phyloP scores from a whole-genome alignment of 1,140 invertebrate species.

The Orussus abietinus region DNA sequence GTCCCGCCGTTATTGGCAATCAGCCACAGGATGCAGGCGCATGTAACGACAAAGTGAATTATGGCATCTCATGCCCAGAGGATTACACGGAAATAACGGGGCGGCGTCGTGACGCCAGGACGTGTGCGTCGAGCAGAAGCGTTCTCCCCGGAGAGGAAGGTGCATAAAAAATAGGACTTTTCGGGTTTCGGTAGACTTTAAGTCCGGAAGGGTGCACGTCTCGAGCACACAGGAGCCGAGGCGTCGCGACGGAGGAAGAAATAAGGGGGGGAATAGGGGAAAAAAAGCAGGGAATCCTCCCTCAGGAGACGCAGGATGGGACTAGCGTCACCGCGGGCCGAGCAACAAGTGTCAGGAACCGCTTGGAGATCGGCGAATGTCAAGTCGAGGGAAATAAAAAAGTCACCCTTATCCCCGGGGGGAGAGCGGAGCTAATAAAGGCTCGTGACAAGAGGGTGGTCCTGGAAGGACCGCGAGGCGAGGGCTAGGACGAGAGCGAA shows the following conservation, averaged over 20 bases:
- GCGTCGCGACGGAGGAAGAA: too few species aligned
- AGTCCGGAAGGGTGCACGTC: too few species aligned
- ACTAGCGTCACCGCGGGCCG: conserved; percentile 6
- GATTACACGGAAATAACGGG: conserved; percentile 29
- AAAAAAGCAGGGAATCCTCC: conserved; percentile 1
- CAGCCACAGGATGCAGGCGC: conserved; percentile 22
- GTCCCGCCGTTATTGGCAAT: conserved; percentile 28
- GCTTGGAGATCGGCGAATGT: conserved; percentile 35
- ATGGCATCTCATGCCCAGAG: conserved; percentile 15
- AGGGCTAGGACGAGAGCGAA: conserved; percentile 17
- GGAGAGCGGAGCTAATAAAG: conserved; percentile 36
- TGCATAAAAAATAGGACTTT: neutral
- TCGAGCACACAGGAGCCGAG: too few species aligned
- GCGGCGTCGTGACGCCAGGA: conserved; percentile 13
- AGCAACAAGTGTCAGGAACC: conserved; percentile 35
- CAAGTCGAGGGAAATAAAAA: conserved; percentile 43
- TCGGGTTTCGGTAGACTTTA: too few species aligned
- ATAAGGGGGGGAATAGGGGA: too few species aligned
- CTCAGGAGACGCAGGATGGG: neutral
- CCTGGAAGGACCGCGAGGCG: conserved; percentile 16
- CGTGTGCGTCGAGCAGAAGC: neutral
- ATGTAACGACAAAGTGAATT: conserved; percentile 36
- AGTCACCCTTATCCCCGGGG: conserved; percentile 32
- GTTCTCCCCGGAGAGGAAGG: neutral
- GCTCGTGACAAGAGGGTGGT: conserved; percentile 32